Base-by-base conservation (phyloP, 2,888 invertebrate genomes). In the Sesamia inferens region DNA sequence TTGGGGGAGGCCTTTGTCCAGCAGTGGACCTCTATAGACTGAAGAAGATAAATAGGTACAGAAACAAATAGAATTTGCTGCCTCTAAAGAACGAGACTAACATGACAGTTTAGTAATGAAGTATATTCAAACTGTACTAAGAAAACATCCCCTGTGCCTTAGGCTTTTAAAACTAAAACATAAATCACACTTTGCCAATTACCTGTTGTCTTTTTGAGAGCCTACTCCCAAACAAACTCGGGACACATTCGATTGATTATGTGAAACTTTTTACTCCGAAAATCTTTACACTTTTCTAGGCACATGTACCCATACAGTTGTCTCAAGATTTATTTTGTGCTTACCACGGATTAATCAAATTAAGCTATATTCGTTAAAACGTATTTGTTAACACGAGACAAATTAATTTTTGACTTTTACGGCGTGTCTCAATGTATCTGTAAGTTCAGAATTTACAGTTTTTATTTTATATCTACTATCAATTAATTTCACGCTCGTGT, bases 281-380 rank as follows among this genome's bases (percentile, higher is more conserved):
- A 55, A 22, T 16, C 47, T 39, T 65, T 5, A 47, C 68, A 79
- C 78, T 87, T 88, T 79, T 84, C 59, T 64, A 24, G 44, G 1
- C 62, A 65, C 71, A 73, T 81, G 61, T 82, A 84, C 68, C 3
- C 6, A 84, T 88, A 87, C 87, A 65, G 71, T 71, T 63, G 65
- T 31, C 55, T 57, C 13, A 72, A 88, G 85, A 90, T 91, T 89
- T 91, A 92, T 88, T 76, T 73, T 71, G 74, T 76, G 78, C 79
- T 76, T 79, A 81, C 82, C 68, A 78, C 88, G 89, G 85, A 90
- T 90, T 88, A 90, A 92, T 92, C 90, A 92, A 91, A 89, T 89
- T 87, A 89, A 87, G 82, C 84, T 88, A 90, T 87, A 82, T 74
- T 83, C 84, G 82, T 85, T 85, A 77, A 83, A 88, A 87, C 81